Conservation (phyloP, 2,797 vertebrate genomes). For the Bufotes viridis region DNA sequence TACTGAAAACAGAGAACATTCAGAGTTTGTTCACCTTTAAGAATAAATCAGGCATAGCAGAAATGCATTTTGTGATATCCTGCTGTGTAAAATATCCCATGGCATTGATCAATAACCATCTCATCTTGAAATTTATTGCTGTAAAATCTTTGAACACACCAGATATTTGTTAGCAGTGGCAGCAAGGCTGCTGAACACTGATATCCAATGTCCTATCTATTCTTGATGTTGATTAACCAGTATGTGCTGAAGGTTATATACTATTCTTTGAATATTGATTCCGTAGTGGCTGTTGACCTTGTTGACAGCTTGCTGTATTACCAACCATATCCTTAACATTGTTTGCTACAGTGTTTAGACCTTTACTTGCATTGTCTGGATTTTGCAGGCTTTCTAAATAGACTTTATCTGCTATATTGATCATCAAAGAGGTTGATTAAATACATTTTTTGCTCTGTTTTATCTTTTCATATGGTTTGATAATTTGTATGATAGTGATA, state of each 20-base stretch:
- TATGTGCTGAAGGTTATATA: constrained; percentile 19
- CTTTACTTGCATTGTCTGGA: neutral
- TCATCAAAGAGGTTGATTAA: no score
- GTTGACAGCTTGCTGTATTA: constrained; percentile 30
- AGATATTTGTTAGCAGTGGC: constrained; percentile 60
- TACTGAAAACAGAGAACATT: constrained; percentile 1
- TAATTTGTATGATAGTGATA: no score
- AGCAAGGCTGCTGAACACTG: constrained; percentile 48
- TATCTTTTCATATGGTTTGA: no score
- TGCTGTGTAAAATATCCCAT: constrained; percentile 45
- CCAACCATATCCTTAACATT: neutral
- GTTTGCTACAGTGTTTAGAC: constrained; percentile 5
- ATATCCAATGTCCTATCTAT: constrained; percentile 47
- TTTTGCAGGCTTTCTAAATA: neutral
- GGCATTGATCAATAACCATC: constrained; percentile 59
- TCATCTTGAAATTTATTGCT: constrained; percentile 57
- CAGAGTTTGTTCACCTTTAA: constrained; percentile 43
- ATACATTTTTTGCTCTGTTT: no score
- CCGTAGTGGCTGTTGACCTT: constrained; percentile 6
- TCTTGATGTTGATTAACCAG: constrained; percentile 43
- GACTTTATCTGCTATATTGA: neutral
- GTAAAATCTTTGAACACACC: constrained; percentile 59
- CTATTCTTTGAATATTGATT: constrained; percentile 52
- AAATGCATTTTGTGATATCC: constrained; percentile 57
- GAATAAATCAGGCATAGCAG: constrained; percentile 38